Base-by-base conservation (phyloP, 2,888 invertebrate species). In the Dicyrtomina minuta region DNA sequence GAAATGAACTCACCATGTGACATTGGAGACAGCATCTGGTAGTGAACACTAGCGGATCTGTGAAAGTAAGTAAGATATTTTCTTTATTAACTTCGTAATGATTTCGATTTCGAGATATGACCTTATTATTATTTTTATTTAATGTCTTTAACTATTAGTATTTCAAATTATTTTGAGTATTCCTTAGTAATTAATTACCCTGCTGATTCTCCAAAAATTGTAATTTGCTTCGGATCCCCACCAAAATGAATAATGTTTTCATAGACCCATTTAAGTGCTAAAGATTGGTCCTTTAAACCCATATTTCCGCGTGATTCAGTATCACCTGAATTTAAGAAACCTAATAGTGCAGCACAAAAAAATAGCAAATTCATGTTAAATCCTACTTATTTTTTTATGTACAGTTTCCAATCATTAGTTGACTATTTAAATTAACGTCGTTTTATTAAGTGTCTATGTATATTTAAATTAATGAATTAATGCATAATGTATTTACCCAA, bases 201-300 rank as follows among this genome's bases (percentile, higher is more conserved):
- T 6, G 65, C 65, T 51, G 53, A 53, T 39, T 51, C 65, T 15
- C 65, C 65, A 20, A 53, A 65, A 33, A 65, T 51, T 0, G 65
- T 65, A 2, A 65, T 17, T 33, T 65, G 24, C 17, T 53, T 39
- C 10, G 65, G 65, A 33, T 65, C 53, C 5, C 65, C 65, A 20
- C 27, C 26, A 53, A 65, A 65, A 33, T 5, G 1, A 10, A 17
- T 8, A n/a, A 65, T 46, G 27, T 65, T 65, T 49, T 51, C 33
- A 12, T 33, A 27, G 17, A 53, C 51, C 65, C 65, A 65, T 33
- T 41, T 51, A 46, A 65, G 33, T 1, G 65, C 65, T n/a, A 65
- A 3, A 33, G 51, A 1, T n/a, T 65, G 65, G 26, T 65, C 65
- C 39, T 51, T 53, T 3, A 65, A n/a, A 4, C 65, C 65, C 65